Base-by-base conservation (phyloP, 2,888 invertebrate species). In the Agrochola lychnidis region DNA sequence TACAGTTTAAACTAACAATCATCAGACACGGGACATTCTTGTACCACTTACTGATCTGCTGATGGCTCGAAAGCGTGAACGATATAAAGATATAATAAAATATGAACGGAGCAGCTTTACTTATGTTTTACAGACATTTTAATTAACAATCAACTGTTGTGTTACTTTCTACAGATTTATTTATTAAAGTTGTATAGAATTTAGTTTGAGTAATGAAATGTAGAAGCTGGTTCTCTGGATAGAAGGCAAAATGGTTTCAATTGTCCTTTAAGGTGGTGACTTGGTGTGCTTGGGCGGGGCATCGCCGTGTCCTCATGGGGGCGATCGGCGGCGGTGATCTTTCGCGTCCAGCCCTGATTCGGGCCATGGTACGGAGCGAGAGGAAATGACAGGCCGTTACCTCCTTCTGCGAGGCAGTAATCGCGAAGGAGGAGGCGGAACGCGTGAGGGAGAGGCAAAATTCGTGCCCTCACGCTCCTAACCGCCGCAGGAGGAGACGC, bases 11-110 rank as follows among this genome's bases (percentile, higher is more conserved):
- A 76, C 79, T 70, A 87, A 86, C 73, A 81, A 40, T 70, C 62
- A 70, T 83, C 64, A 51, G 81, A 74, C 74, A 86, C 76, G 76
- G 69, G 82, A 82, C 78, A 78, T 86, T 79, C 86, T 75, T 76
- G 74, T 82, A 62, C 70, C n/a, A 75, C 67, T 70, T 64, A 40
- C 61, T 57, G 61, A 76, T 79, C 66, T 72, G 48, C 69, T 71
- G 79, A 73, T 80, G 74, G 22, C 45, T 73, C 45, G 85, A 85
- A 85, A 85, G 86, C 85, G 85, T 85, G 78, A 86, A 83, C 30
- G 62, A 76, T 79, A 57, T 61, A 30, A 59, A 83, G 73, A 73
- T 84, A 66, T 79, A 59, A 67, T 66, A 72, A 42, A 69, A 67
- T 64, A 57, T 78, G 25, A 45, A 53, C 51, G 12, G 14, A 66